A percentile compares a stretch with the other conserved stretches of the same genome.
These are phyloP conservation scores for Phaethornis superciliosus DNA, from an alignment of 2,113 vertebrate species.

Conservation along the genomic window DNA sequence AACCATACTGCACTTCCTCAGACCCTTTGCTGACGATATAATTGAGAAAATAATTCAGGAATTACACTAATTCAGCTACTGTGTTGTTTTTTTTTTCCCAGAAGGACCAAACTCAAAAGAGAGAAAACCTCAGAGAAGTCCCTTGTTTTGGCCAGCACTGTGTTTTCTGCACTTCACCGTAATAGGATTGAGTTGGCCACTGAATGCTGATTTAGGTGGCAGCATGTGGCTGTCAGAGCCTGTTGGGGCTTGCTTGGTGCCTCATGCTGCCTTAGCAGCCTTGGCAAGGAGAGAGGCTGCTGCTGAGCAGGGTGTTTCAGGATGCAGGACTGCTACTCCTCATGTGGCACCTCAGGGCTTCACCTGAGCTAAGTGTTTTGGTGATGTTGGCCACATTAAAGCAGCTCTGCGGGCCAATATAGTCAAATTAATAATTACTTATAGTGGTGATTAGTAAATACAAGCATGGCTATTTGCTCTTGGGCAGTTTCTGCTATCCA, in stretches of 20 bases:
- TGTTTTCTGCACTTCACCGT: not conserved
- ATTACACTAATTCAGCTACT: not conserved
- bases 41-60: not conserved
- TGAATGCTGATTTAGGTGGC: not conserved
- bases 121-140: not conserved
- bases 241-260: not conserved
- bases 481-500: not conserved
- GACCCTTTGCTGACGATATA: not conserved
- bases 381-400: not conserved
- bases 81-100: not conserved
- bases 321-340: not conserved
- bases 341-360: not conserved
- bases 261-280: not conserved
- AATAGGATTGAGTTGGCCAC: not conserved
- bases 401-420: not conserved
- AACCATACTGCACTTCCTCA: not conserved
- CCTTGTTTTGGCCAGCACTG: not conserved
- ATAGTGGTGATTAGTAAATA: not conserved
- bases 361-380: not conserved
- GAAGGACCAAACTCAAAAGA: not conserved
- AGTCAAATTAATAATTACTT: not conserved
- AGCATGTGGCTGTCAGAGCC: not conserved
- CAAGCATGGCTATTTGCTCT: not conserved
- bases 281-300: not conserved
- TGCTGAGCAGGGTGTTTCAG: fast-evolving